Evolutionary conservation across 64 coral and sea anemone species (phyloP).

Genomic region (Pachyseris speciosa): DNA sequence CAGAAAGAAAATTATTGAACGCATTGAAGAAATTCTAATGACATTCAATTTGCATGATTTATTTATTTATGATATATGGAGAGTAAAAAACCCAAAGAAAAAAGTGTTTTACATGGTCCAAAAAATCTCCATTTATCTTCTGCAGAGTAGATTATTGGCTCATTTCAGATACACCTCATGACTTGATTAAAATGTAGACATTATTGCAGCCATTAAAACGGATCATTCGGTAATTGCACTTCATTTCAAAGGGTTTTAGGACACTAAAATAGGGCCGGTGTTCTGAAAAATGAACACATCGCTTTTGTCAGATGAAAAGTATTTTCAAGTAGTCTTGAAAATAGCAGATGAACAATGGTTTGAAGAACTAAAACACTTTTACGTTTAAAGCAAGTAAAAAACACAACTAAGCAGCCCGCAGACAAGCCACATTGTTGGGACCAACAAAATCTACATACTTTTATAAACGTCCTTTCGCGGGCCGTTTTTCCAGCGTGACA

Average conservation of each 20-base stretch:
- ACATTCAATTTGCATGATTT: not conserved
- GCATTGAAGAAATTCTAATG: not conserved
- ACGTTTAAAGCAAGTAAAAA: too few relatives aligned
- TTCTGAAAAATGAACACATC: not conserved
- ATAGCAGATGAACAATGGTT: too few relatives aligned
- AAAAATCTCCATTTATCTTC: not conserved
- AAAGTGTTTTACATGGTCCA: constrained; percentile 1
- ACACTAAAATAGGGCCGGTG: not conserved
- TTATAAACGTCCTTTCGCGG: too few relatives aligned
- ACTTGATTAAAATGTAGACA: not conserved
- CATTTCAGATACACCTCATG: not conserved
- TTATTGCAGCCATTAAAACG: not conserved
- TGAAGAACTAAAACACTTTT: too few relatives aligned
- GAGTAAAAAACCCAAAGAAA: not conserved
- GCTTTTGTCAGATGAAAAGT: too few relatives aligned
- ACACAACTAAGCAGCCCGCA: too few relatives aligned
- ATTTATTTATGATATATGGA: not conserved
- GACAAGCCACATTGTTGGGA: too few relatives aligned
- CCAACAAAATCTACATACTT: too few relatives aligned
- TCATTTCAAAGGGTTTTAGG: not conserved
- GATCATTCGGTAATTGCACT: not conserved
- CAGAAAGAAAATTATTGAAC: not conserved
- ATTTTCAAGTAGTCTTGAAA: too few relatives aligned
- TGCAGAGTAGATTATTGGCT: constrained; percentile 3
- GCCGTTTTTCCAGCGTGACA: too few relatives aligned